Base-by-base conservation (phyloP, 2,888 invertebrate genomes). In the Heliconius ismenius region DNA sequence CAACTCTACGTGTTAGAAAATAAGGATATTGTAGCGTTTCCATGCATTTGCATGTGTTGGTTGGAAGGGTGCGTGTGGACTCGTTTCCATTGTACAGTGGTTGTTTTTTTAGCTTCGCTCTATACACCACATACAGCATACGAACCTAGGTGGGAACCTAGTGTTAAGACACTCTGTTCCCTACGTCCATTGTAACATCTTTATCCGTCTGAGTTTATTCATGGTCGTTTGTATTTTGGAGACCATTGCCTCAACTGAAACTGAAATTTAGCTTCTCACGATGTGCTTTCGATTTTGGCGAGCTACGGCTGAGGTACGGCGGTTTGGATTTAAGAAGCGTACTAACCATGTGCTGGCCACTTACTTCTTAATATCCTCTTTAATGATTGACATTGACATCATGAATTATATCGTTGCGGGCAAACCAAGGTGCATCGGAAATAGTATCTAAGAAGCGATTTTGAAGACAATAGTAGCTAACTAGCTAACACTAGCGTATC, bases 21-120 rank as follows among this genome's bases (percentile, higher is more conserved):
- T 70, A 70, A 70, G 70, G 58, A 58, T 70, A 70, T 58, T 70
- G 70, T 58, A 58, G 54, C 70, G 13, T 58, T 70, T 70, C 10
- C 54, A 70, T 32, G 21, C 36, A 24, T 81, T 73, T 78, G 62
- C 58, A 75, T 80, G 82, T 84, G 83, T 83, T 82, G 77, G 79
- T 74, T 75, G 78, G 79, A 81, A 81, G 82, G 82, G 83, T 83
- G 83, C 83, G 81, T 81, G 79, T 80, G 81, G 81, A 81, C 81
- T 69, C 73, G 81, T 82, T 75, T 80, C 77, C 85, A 80, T 81
- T 83, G 78, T 67, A 13, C 3, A 0, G 62, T 76, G 64, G 15
- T 3, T 28, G 21, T 28, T 70, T 49, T 28, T 54, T 32, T 28
- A 24, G 1, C 2, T 62, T 26, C n/a, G 3, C n/a, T 62, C n/a